These are phyloP conservation scores for Plebejus anna DNA, from an alignment of 2,888 invertebrate genomes.

Conservation along the genomic window DNA sequence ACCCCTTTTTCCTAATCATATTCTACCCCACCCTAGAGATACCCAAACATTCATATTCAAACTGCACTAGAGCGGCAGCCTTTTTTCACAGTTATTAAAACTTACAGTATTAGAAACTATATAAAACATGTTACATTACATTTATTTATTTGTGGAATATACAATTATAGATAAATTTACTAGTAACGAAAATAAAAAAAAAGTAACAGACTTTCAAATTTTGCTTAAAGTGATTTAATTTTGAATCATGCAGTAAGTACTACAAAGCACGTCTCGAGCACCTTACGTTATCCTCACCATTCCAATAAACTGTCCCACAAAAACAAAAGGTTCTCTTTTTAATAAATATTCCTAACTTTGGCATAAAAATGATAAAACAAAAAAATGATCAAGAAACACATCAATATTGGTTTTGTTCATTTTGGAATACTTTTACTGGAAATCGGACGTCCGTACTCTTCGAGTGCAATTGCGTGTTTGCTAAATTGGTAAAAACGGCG, in stretches of 20 bases:
- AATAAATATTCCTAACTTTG: neutral
- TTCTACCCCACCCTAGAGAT: neutral
- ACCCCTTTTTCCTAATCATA: too few species aligned
- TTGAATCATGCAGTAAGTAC: too few species aligned
- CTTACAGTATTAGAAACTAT: neutral
- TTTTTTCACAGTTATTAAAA: neutral
- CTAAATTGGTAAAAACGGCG: conserved; percentile 41
- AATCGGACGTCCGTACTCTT: neutral
- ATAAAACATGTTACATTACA: neutral
- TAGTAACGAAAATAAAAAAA: too few species aligned
- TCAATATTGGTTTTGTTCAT: neutral
- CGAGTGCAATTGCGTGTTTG: conserved; percentile 18
- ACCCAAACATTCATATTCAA: neutral
- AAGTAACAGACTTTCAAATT: too few species aligned
- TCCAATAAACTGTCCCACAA: neutral
- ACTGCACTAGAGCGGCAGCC: neutral
- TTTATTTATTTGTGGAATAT: neutral
- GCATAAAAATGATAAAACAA: neutral
- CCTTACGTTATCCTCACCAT: too few species aligned
- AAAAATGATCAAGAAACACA: neutral
- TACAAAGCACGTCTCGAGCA: too few species aligned
- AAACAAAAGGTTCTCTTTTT: neutral
- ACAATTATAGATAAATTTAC: too few species aligned
- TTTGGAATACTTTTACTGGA: neutral
- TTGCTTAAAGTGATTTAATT: too few species aligned